Percentiles rank a stretch among this genome's conserved stretches.
Conservation (phyloP, 2,797 vertebrate genomes). For the Mycteria americana region DNA sequence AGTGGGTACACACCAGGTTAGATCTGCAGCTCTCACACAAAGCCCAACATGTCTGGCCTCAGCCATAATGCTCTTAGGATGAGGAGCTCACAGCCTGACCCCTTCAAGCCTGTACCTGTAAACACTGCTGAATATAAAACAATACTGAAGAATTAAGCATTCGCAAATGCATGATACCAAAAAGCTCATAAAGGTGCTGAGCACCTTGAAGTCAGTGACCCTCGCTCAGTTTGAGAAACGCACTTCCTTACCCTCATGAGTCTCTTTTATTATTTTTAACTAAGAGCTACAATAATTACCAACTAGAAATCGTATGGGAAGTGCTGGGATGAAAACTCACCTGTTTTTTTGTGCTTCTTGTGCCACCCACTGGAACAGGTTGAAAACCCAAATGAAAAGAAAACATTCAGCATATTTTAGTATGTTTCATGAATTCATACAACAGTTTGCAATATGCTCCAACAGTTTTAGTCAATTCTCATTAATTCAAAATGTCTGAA, state of each 20-base stretch:
- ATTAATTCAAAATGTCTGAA: not conserved
- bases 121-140: not conserved
- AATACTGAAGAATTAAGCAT: not conserved
- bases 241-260: not conserved
- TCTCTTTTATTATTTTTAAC: not conserved
- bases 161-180: not conserved
- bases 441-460: not conserved
- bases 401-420: not conserved
- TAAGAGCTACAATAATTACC: not conserved
- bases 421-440: not conserved
- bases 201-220: not conserved
- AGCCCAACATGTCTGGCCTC: not conserved
- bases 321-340: not conserved
- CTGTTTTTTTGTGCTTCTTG: conserved; percentile 5
- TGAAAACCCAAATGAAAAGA: conserved; percentile 26
- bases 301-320: not conserved
- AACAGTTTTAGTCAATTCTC: not conserved
- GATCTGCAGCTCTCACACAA: not conserved
- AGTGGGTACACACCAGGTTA: not conserved
- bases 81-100: not conserved
- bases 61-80: not conserved
- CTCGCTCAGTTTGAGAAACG: not conserved
- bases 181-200: not conserved
- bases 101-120: not conserved
- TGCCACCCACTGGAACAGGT: conserved; percentile 46